A percentile compares a stretch with the other conserved stretches of the same genome.
Evolutionary conservation across 2,113 vertebrate genomes (phyloP).

Genomic region (Protobothrops mucrosquamatus): DNA sequence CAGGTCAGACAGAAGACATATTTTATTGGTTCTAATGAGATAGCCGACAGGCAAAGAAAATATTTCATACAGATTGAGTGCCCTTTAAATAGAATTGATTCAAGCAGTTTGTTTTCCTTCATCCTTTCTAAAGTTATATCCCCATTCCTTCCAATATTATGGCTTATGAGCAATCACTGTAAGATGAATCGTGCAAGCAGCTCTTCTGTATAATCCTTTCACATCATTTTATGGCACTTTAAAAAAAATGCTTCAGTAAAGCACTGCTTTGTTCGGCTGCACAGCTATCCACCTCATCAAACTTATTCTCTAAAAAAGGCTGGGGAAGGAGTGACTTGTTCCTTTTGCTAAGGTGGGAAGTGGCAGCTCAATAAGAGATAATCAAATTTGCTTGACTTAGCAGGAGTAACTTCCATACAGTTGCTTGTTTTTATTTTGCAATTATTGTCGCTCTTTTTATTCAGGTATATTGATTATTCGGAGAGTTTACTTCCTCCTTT

Average conservation of each 20-base stretch:
- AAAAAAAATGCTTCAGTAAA: not conserved
- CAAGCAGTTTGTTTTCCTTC: conserved; percentile 36
- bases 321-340: not conserved
- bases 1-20: conserved; percentile 49
- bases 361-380: not conserved
- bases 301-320: not conserved
- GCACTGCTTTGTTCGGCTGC: not conserved
- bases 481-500: not conserved
- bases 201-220: not conserved
- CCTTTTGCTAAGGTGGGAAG: not conserved
- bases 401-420: not conserved
- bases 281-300: not conserved
- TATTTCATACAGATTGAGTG: conserved; percentile 37
- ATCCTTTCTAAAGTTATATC: conserved; percentile 34
- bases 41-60: conserved; percentile 50
- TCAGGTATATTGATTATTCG: not conserved
- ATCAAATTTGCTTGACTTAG: not conserved
- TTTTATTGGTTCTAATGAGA: conserved; percentile 53
- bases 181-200: not conserved
- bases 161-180: conserved; percentile 30
- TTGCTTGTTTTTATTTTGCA: not conserved
- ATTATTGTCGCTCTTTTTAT: not conserved
- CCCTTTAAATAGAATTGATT: conserved; percentile 53
- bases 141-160: conserved; percentile 3
- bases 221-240: not conserved